phyloP scores from a whole-genome alignment of 1,140 invertebrate species.

The Anoplolepis gracilipes region DNA sequence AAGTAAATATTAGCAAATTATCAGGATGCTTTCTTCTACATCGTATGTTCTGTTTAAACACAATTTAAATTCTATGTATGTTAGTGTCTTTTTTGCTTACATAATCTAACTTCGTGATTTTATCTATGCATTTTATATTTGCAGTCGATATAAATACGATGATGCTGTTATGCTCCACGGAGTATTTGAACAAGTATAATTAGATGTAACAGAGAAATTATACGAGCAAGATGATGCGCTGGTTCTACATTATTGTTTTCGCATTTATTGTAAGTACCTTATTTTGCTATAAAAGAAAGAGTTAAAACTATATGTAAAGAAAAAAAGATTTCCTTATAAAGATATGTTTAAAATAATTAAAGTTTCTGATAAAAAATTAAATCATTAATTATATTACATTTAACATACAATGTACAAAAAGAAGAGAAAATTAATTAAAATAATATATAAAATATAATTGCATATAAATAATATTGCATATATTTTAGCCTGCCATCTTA shows the following conservation, averaged over 20 bases:
- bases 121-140: conserved; percentile 6
- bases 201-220: neutral
- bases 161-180: neutral
- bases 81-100: too few species aligned
- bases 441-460: neutral
- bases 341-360: neutral
- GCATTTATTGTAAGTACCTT: neutral
- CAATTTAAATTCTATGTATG: too few species aligned
- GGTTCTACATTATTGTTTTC: neutral
- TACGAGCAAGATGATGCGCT: neutral
- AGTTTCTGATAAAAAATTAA: neutral
- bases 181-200: neutral
- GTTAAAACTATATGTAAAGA: neutral
- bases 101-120: neutral
- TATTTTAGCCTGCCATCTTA: too few species aligned
- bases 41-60: too few species aligned
- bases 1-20: neutral
- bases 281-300: neutral
- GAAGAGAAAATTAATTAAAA: neutral
- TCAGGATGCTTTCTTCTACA: neutral
- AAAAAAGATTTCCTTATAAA: neutral
- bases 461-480: too few species aligned
- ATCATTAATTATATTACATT: neutral
- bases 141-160: conserved; percentile 10
- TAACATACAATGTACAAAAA: neutral